Evolutionary conservation across 1,140 invertebrate species (phyloP).

Genomic region (Pseudomyrmex gracilis): DNA sequence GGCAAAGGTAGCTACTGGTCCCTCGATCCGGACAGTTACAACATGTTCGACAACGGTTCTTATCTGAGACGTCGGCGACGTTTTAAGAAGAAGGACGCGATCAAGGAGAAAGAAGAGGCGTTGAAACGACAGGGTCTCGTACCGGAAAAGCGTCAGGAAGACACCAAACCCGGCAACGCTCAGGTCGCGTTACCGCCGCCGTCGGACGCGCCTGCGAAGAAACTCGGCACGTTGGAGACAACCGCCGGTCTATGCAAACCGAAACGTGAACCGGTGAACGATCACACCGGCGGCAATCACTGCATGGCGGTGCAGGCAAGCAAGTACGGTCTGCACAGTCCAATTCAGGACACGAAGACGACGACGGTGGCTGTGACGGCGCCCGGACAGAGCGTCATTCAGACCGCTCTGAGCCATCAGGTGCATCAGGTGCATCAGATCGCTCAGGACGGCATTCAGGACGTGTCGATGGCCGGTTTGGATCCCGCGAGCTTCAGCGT

Average conservation of each 20-base stretch:
- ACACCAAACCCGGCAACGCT: constrained; percentile 66
- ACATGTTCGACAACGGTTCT: constrained; percentile 99
- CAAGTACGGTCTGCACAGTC: constrained; percentile 85
- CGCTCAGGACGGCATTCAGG: constrained; percentile 82
- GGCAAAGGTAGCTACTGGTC: constrained; percentile 99
- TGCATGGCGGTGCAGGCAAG: constrained; percentile 76
- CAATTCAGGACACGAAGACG: constrained; percentile 83
- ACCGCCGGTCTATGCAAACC: constrained; percentile 82
- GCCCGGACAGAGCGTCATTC: constrained; percentile 78
- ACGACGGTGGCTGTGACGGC: constrained; percentile 56
- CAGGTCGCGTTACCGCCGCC: constrained; percentile 42
- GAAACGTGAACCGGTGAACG: constrained; percentile 88
- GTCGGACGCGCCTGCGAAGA: constrained; percentile 73
- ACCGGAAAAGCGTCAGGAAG: constrained; percentile 85
- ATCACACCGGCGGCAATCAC: constrained; percentile 83
- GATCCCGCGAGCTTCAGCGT: constrained; percentile 86
- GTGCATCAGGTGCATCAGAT: constrained; percentile 80
- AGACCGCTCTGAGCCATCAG: constrained; percentile 79
- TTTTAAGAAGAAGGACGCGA: constrained; percentile 98
- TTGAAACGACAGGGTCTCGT: constrained; percentile 91
- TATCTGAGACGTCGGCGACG: constrained; percentile 95
- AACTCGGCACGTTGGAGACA: constrained; percentile 80
- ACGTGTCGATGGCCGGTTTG: constrained; percentile 84
- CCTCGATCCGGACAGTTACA: constrained; percentile 97
- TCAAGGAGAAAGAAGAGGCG: constrained; percentile 95